Evolutionary conservation across 2,888 invertebrate genomes (phyloP).

Genomic region (Apamea monoglypha): DNA sequence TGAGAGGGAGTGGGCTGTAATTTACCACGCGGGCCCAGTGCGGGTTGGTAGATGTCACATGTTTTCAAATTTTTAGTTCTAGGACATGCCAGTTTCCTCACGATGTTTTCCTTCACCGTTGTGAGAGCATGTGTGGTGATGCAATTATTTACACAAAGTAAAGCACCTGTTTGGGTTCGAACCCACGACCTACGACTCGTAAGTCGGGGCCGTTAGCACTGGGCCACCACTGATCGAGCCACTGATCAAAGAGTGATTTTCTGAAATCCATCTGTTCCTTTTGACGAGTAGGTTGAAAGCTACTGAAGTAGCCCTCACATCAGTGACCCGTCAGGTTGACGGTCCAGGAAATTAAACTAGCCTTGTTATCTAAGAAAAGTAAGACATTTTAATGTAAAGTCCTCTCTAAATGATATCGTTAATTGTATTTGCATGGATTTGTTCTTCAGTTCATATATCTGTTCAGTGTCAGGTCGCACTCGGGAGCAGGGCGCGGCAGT

Average conservation of each 20-base stretch:
- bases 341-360: neutral
- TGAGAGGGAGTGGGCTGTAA: too few species aligned
- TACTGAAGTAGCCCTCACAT: neutral
- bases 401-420: neutral
- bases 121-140: too few species aligned
- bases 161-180: too few species aligned
- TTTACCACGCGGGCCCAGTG: too few species aligned
- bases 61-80: too few species aligned
- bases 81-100: too few species aligned
- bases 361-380: neutral
- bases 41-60: too few species aligned
- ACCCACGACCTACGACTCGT: too few species aligned
- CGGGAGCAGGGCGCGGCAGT: constrained; percentile 7
- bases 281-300: neutral
- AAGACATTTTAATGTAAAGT: neutral
- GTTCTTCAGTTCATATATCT: neutral
- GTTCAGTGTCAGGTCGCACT: neutral
- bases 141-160: too few species aligned
- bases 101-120: too few species aligned
- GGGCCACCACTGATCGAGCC: too few species aligned
- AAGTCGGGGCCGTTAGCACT: too few species aligned
- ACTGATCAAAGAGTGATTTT: neutral
- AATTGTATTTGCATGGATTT: neutral
- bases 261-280: neutral
- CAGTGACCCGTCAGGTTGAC: neutral